Evolutionary conservation across 2,797 vertebrate genomes (phyloP), one percentile per base, ranked within the genome.

Genomic region (Enteromius unitaeniatus): DNA sequence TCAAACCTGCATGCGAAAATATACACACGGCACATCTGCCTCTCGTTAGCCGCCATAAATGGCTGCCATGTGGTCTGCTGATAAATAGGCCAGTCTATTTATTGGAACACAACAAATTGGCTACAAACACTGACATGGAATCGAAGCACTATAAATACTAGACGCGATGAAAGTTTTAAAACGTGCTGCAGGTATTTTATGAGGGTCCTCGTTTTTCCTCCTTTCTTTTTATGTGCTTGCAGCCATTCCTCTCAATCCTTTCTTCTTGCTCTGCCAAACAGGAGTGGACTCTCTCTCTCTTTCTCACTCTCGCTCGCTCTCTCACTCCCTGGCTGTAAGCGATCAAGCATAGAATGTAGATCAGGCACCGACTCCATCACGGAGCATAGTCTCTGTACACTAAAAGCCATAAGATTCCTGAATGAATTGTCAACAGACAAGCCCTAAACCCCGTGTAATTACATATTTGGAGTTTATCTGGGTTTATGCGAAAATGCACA

Each of bases 41-140:
- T 95, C 94, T 95, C 93, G 94, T 97, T 97, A 97, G 90, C 82
- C 87, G 55, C 92, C 93, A 93, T 91, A 94, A 95, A 95, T 95
- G 95, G 91, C 95, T 95, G 94, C 95, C 95, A 96, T 96, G 95
- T 96, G 96, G 93, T 89, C 92, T 88, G 88, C 94, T 95, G 95
- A 96, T 95, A 95, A 96, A 95, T 95, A 95, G 92, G 91, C 90
- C 91, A 86, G 93, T 93, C 91, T 94, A 93, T 95, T 96, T 95
- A 96, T 96, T 95, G 94, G 95, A 94, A 92, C 94, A 94, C 95
- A 96, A 95, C 95, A 95, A 94, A 95, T 91, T 94, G 95, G 93
- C 94, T 93, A 94, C 94, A 94, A 96, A 95, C 88, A 92, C 93
- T 94, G 95, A 96, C 95, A 96, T 93, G 94, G 94, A 92, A 95